phyloP scores from a whole-genome alignment of 2,797 vertebrate genomes.

The Xenopus petersii region DNA sequence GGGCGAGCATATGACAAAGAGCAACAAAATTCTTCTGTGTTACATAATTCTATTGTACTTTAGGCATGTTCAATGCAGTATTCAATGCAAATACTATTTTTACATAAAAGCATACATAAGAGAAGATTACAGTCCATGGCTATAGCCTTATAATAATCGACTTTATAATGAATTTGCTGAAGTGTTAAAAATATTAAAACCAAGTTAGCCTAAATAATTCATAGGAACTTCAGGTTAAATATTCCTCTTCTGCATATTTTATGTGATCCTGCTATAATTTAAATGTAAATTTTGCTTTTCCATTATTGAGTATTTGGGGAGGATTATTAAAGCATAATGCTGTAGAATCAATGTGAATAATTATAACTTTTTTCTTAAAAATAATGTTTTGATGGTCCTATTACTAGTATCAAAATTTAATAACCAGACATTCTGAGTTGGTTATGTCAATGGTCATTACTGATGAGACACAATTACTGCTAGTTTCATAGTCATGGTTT shows the following conservation, averaged over 20 bases:
- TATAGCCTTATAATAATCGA: no score
- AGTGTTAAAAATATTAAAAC: background rate
- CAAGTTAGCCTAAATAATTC: slow-evolving; percentile 20
- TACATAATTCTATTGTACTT: no score
- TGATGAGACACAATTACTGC: background rate
- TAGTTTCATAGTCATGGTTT: background rate
- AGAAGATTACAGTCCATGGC: no score
- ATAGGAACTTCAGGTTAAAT: slow-evolving; percentile 14
- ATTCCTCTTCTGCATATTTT: slow-evolving; percentile 33
- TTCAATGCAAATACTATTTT: no score
- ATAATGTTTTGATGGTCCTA: background rate
- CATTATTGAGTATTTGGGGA: slow-evolving; percentile 31
- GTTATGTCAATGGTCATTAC: background rate
- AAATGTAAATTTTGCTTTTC: slow-evolving; percentile 27
- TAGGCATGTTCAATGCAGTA: no score
- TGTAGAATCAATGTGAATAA: background rate
- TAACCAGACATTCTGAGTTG: background rate
- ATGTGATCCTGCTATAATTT: slow-evolving; percentile 23
- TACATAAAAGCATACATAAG: no score
- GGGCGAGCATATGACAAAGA: no score
- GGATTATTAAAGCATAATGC: slow-evolving; percentile 23
- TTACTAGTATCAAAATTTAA: slow-evolving; percentile 5
- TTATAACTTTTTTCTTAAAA: background rate
- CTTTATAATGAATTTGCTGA: background rate
- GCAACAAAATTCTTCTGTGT: no score